Percentiles rank a stretch among this genome's conserved stretches.
Evolutionary conservation across 53 echinoderm and acorn worm genomes (phyloP).

Genomic region (Crossaster papposus): DNA sequence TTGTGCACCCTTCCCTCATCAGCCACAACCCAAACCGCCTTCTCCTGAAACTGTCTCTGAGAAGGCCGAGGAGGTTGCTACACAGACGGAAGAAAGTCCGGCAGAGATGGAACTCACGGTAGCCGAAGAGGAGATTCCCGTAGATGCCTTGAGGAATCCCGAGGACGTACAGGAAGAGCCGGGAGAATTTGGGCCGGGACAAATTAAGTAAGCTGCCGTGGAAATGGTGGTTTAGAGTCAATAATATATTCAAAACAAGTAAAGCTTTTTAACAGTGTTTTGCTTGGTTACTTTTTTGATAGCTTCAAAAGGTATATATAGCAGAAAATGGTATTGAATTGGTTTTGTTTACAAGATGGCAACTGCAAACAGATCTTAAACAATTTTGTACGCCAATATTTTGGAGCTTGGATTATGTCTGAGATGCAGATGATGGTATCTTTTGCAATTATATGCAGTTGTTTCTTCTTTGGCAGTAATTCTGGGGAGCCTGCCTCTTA

Average conservation of each 20-base stretch:
- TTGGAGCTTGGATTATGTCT: no score
- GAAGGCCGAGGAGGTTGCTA: slow-evolving; percentile 1
- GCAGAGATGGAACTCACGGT: slow-evolving; percentile 10
- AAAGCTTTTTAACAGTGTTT: no score
- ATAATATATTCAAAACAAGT: no score
- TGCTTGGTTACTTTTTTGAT: no score
- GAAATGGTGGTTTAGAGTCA: no score
- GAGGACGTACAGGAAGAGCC: not conserved
- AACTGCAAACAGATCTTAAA: no score
- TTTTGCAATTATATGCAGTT: not conserved
- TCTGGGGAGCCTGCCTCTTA: not conserved
- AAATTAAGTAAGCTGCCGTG: slow-evolving; percentile 2
- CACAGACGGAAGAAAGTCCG: not conserved
- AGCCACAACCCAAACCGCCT: slow-evolving; percentile 12
- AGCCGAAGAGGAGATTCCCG: slow-evolving; percentile 20
- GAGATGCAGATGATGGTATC: no score
- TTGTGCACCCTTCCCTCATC: not conserved
- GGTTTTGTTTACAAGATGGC: no score
- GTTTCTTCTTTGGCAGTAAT: not conserved
- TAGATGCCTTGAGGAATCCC: not conserved
- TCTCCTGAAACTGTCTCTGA: slow-evolving; percentile 41
- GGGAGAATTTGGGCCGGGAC: not conserved
- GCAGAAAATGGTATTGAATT: no score
- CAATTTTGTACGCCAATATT: no score
- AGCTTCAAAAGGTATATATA: no score